Conservation (phyloP, 2,113 vertebrate species). For the Puntigrus tetrazona region DNA sequence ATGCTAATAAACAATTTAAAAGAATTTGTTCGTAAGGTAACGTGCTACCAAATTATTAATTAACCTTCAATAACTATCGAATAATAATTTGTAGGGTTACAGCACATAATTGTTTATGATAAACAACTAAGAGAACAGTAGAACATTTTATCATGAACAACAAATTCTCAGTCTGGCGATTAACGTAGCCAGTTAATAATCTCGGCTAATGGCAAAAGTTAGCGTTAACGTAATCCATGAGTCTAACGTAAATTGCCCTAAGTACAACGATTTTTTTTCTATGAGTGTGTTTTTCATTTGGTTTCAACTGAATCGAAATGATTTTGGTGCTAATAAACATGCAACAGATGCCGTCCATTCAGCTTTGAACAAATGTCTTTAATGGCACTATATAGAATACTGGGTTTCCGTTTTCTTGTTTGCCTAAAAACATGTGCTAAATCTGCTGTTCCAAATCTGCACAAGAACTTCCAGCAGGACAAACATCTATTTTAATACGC, state of each 20-base stretch:
- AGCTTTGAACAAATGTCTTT: neutral
- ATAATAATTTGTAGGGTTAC: neutral
- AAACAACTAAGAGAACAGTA: neutral
- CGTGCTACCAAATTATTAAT: neutral
- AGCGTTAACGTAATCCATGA: neutral
- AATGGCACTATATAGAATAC: neutral
- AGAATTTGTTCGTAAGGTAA: too few species aligned
- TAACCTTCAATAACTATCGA: neutral
- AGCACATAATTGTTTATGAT: neutral
- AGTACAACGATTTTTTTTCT: neutral
- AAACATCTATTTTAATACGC: neutral
- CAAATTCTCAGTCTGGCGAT: neutral
- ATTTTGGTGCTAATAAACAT: neutral
- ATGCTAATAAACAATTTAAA: too few species aligned
- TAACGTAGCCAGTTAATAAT: neutral
- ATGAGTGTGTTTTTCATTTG: neutral
- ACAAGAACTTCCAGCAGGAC: conserved; percentile 3
- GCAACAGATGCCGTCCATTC: neutral
- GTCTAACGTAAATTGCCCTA: neutral
- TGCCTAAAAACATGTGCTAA: neutral
- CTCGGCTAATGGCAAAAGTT: neutral
- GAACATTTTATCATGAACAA: neutral
- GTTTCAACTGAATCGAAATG: neutral
- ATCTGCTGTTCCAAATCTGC: neutral
- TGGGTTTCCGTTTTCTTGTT: neutral